Evolutionary conservation across 1,140 invertebrate genomes (phyloP).

Genomic region (Drosophila lini): DNA sequence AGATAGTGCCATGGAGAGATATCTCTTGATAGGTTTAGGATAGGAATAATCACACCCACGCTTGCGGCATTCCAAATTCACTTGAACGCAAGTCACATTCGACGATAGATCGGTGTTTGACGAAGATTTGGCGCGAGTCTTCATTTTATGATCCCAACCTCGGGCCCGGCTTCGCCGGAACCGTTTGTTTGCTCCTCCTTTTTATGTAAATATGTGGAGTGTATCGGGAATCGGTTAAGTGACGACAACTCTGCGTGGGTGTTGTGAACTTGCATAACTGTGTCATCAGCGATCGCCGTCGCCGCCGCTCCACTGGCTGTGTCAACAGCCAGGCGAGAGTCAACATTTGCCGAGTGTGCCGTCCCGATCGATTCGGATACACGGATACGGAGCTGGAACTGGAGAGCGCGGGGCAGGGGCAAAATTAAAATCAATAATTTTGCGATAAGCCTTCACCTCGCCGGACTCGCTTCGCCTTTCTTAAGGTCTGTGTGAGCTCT

Average conservation of each 20-base stretch:
- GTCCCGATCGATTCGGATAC: slow-evolving; percentile 52
- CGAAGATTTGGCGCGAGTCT: slow-evolving; percentile 68
- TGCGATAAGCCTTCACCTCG: slow-evolving; percentile 45
- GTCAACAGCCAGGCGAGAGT: slow-evolving; percentile 49
- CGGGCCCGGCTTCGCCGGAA: slow-evolving; percentile 55
- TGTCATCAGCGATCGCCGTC: slow-evolving; percentile 39
- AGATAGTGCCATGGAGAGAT: slow-evolving; percentile 23
- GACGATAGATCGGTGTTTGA: slow-evolving; percentile 48
- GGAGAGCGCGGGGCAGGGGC: slow-evolving; percentile 17
- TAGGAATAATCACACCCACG: slow-evolving; percentile 62
- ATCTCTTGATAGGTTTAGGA: slow-evolving; percentile 26
- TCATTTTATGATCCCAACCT: slow-evolving; percentile 51
- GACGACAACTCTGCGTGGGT: slow-evolving; percentile 67
- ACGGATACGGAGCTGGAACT: background rate
- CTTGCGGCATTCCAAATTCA: slow-evolving; percentile 54
- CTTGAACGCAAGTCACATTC: slow-evolving; percentile 56
- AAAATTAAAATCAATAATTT: slow-evolving; percentile 74
- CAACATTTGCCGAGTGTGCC: slow-evolving; percentile 81
- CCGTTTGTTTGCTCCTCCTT: slow-evolving; percentile 50
- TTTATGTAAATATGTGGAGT: slow-evolving; percentile 59
- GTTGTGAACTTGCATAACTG: slow-evolving; percentile 80
- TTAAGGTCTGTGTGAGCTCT: background rate
- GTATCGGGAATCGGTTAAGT: slow-evolving; percentile 49
- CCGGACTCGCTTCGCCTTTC: background rate
- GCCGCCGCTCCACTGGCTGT: slow-evolving; percentile 27